phyloP scores from a whole-genome alignment of 2,888 invertebrate genomes.

The Lasioglossum villosulum region DNA sequence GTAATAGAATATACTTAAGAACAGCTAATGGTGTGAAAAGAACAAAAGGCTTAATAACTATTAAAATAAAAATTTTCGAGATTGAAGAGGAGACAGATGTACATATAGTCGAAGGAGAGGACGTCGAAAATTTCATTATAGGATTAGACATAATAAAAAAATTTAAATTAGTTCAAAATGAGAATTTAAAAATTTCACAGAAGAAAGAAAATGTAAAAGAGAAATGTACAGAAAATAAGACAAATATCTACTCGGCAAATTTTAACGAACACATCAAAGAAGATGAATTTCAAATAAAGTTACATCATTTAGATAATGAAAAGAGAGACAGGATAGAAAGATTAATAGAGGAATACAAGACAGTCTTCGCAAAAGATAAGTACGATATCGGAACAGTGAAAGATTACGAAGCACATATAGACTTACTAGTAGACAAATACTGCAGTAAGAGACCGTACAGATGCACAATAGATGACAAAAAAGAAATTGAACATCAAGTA shows the following conservation, averaged over 20 bases:
- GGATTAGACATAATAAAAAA: slow-evolving; percentile 65
- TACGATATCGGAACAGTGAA: slow-evolving; percentile 13
- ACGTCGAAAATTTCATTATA: slow-evolving; percentile 62
- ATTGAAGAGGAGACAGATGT: slow-evolving; percentile 62
- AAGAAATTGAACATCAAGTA: slow-evolving; percentile 53
- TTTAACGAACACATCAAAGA: not conserved
- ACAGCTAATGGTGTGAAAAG: too few relatives aligned
- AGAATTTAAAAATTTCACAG: slow-evolving; percentile 51
- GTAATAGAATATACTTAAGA: too few relatives aligned
- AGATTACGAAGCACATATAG: not conserved
- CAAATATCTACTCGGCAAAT: slow-evolving; percentile 20
- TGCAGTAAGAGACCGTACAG: slow-evolving; percentile 36
- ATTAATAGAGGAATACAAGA: too few relatives aligned
- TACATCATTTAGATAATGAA: not conserved
- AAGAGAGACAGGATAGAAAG: too few relatives aligned
- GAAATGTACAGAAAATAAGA: not conserved
- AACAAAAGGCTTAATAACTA: slow-evolving; percentile 29
- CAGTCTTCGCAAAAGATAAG: slow-evolving; percentile 14
- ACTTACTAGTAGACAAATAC: slow-evolving; percentile 28
- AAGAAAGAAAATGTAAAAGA: not conserved
- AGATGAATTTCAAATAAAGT: not conserved
- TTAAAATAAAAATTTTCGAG: slow-evolving; percentile 67
- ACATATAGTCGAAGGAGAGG: slow-evolving; percentile 55
- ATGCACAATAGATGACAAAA: slow-evolving; percentile 27
- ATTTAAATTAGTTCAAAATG: slow-evolving; percentile 60